Evolutionary conservation across 2,888 invertebrate genomes (phyloP), one percentile per base, ranked within the genome.

Genomic region (Sepioteuthis lessoniana): DNA sequence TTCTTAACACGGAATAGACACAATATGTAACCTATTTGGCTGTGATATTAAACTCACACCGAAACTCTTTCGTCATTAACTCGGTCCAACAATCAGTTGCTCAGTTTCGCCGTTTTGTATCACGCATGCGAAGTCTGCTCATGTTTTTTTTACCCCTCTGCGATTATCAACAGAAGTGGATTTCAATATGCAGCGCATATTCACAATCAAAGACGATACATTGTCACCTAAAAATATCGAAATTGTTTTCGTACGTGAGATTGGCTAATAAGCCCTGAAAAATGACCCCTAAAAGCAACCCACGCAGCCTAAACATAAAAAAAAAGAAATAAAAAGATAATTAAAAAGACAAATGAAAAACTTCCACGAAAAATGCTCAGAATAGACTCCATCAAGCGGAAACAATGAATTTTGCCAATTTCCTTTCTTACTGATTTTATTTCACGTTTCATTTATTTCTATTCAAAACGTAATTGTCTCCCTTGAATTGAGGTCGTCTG

Each of bases 341-440:
- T 76, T 76, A n/a, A 76, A 76, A 76, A 76, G 76, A 76, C 76
- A 76, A 76, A n/a, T n/a, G 76, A 28, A 5, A 28, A 28, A 28
- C 31, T 13, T 4, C 76, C 31, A 28, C 31, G 19, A 76, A 76
- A 76, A 76, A 76, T 76, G 4, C 3, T 13, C n/a, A 76, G 76
- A 76, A 76, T 76, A 19, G 76, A 76, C 13, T n/a, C 76, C n/a
- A 76, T 76, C n/a, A 76, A 76, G 76, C 76, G n/a, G n/a, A n/a
- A n/a, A 76, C 76, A 76, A 76, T 76, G 76, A 76, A 76, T 76
- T 76, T 76, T 76, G 76, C 76, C 76, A 76, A 76, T 76, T 76
- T 76, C 76, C 76, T 76, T 76, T 76, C 76, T 76, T 76, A 76
- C 76, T 76, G 76, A 76, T 76, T 76, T 76, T 76, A 76, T 76